Conservation (phyloP, 2,888 invertebrate genomes). For the Cancer borealis region DNA sequence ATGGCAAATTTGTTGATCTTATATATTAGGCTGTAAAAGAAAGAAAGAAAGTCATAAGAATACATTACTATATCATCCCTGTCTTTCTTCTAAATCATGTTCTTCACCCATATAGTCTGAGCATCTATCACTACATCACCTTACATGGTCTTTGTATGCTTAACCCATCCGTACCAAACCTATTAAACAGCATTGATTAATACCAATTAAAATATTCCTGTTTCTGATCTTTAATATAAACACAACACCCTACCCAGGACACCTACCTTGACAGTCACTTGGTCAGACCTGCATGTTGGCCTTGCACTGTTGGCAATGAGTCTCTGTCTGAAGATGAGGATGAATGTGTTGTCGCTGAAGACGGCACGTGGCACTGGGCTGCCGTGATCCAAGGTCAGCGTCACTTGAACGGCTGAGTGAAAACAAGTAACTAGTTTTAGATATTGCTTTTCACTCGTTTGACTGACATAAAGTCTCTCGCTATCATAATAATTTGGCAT, state of each 20-base stretch:
- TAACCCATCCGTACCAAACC: neutral
- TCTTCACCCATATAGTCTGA: too few species aligned
- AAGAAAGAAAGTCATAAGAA: neutral
- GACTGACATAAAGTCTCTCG: neutral
- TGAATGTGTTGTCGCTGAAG: neutral
- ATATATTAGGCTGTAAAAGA: neutral
- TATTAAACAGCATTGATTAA: neutral
- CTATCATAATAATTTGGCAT: neutral
- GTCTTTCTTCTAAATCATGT: too few species aligned
- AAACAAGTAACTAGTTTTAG: neutral
- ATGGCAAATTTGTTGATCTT: neutral
- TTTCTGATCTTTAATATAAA: neutral
- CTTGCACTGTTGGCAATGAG: neutral
- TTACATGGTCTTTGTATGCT: too few species aligned
- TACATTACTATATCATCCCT: too few species aligned
- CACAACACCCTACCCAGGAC: neutral
- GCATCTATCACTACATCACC: too few species aligned
- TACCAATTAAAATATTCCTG: neutral
- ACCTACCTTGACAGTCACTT: slow-evolving; percentile 27
- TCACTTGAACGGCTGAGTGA: neutral
- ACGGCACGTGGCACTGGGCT: neutral
- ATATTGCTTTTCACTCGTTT: neutral
- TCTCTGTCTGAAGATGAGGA: neutral
- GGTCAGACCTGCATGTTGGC: neutral
- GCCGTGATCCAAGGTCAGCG: neutral